Conservation (phyloP, 2,888 invertebrate genomes). For the Papilio demoleus region DNA sequence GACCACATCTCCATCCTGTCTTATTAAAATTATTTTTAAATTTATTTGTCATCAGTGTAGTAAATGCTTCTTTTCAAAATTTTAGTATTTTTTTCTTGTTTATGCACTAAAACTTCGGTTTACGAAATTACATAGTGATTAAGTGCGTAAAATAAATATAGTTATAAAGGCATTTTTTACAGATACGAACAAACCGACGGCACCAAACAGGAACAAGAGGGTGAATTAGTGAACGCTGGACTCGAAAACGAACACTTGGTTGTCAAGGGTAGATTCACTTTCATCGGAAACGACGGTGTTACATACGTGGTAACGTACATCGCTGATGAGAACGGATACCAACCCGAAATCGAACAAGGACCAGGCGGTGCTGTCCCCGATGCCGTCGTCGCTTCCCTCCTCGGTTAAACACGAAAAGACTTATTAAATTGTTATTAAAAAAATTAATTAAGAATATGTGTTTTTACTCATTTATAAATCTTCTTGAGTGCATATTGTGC, state of each 20-base stretch:
- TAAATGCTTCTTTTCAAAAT: too few species aligned
- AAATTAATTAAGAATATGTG: not conserved
- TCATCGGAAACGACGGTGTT: slow-evolving; percentile 67
- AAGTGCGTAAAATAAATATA: too few species aligned
- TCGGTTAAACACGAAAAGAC: slow-evolving; percentile 45
- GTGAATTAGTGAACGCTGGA: slow-evolving; percentile 70
- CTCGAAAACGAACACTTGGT: slow-evolving; percentile 69
- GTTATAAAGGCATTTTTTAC: too few species aligned
- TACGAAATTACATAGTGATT: too few species aligned
- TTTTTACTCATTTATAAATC: not conserved
- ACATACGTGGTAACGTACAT: slow-evolving; percentile 79
- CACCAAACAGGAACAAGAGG: slow-evolving; percentile 66
- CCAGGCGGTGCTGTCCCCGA: slow-evolving; percentile 56
- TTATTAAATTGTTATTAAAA: slow-evolving; percentile 26
- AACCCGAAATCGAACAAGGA: slow-evolving; percentile 59
- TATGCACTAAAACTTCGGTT: too few species aligned
- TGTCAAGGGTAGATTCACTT: slow-evolving; percentile 74
- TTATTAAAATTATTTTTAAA: too few species aligned
- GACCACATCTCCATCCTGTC: too few species aligned
- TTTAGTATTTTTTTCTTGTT: too few species aligned
- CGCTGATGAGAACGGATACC: slow-evolving; percentile 66
- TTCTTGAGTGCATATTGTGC: too few species aligned
- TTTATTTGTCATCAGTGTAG: too few species aligned
- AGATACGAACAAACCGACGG: slow-evolving; percentile 74
- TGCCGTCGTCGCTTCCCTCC: slow-evolving; percentile 52